A percentile compares a stretch with the other conserved stretches of the same genome.
Conservation (phyloP, 2,888 invertebrate genomes). For the Drosophila merina region DNA sequence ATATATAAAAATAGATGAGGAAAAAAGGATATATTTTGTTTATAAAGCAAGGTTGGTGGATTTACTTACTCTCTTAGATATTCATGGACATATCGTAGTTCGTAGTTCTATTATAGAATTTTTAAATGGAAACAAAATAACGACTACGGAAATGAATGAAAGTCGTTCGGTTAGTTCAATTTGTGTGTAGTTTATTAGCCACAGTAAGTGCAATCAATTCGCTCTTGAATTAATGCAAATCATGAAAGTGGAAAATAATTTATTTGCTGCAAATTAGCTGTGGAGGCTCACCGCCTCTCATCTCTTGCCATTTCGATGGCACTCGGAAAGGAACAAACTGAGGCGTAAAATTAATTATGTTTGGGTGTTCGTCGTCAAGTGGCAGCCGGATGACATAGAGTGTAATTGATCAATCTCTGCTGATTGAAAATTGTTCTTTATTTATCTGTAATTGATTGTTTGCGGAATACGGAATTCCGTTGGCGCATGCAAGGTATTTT, state of each 20-base stretch:
- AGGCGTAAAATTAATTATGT: slow-evolving; percentile 34
- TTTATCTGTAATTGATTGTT: slow-evolving; percentile 34
- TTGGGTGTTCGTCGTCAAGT: slow-evolving; percentile 25
- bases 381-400: slow-evolving; percentile 33
- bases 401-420: slow-evolving; percentile 40
- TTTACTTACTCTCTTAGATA: background rate
- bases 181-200: slow-evolving; percentile 33
- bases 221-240: slow-evolving; percentile 65
- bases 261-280: slow-evolving; percentile 57
- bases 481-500: background rate
- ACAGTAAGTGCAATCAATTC: slow-evolving; percentile 45
- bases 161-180: slow-evolving; percentile 18
- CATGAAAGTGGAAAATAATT: slow-evolving; percentile 53
- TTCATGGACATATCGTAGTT: background rate
- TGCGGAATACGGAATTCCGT: slow-evolving; percentile 16
- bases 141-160: slow-evolving; percentile 56
- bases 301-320: background rate
- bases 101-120: background rate
- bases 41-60: too few relatives aligned
- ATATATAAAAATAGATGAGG: background rate
- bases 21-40: background rate
- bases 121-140: background rate
- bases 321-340: slow-evolving; percentile 14
- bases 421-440: slow-evolving; percentile 42
- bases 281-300: slow-evolving; percentile 37